Base-by-base conservation (phyloP, 1,140 invertebrate species). In the Aphaenogaster ashmeadi region DNA sequence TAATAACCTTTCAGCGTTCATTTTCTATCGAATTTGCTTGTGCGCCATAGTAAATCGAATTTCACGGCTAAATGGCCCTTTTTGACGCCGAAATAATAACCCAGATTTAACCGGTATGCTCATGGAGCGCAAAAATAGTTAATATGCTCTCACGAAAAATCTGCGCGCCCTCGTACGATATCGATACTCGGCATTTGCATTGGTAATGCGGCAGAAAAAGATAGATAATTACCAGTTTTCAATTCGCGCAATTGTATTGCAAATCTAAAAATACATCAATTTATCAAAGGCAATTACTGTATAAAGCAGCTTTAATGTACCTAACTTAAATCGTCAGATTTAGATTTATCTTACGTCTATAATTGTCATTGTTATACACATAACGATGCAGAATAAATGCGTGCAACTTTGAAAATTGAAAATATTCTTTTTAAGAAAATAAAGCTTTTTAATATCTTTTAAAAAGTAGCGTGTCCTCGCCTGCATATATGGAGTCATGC, bases 11-110 rank as follows among this genome's bases (percentile, higher is more conserved):
- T 79, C 72, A 86, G 15, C 33, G 47, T 86, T 56, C 72, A 86
- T 86, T 86, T 78, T 66, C 72, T 64, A 86, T 64, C 75, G 36
- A 79, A 72, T 66, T 75, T 74, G 56, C 86, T 60, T 52, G 71
- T 54, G 80, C 67, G 67, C 69, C 54, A 83, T 74, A 62, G 54
- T 84, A 84, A 84, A 84, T 84, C 54, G 80, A 74, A 84, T 84
- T 84, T 84, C n/a, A 84, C 56, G 80, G 56, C 69, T 84, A 84
- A 84, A 75, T 84, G 69, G 41, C 80, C 54, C 69, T 75, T 84
- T 84, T 84, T 84, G 80, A 84, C 80, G 80, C 54, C 80, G 54
- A 84, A 74, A 84, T 84, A 84, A 84, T 84, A 84, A 84, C 69
- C 80, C 54, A 84, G 80, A 84, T 84, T 84, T 84, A 84, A 84